These are phyloP conservation scores for Cirrhinus molitorella DNA, from an alignment of 2,797 vertebrate species.

Conservation along the genomic window DNA sequence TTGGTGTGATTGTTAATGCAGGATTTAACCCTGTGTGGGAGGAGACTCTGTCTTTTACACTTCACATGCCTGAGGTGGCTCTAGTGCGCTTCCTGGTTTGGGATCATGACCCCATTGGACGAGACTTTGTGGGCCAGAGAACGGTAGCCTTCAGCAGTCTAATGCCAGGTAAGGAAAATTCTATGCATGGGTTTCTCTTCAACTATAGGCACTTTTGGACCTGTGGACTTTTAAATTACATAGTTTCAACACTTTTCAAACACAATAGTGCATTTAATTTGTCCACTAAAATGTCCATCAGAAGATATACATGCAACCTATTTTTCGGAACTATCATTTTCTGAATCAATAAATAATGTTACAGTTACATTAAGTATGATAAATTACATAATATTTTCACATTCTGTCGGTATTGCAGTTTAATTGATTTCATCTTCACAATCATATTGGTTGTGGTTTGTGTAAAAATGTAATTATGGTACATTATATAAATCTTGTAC, in stretches of 20 bases:
- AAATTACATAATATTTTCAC: neutral
- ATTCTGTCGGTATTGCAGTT: neutral
- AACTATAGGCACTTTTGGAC: neutral
- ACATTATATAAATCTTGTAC: neutral
- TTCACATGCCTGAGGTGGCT: constrained; percentile 96
- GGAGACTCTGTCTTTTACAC: constrained; percentile 94
- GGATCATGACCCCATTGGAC: constrained; percentile 97
- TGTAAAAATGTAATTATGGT: neutral
- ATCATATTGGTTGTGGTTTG: neutral
- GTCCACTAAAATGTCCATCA: neutral
- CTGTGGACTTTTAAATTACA: neutral
- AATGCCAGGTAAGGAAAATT: constrained; percentile 84
- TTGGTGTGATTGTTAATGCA: constrained; percentile 60
- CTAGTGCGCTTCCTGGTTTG: constrained; percentile 97
- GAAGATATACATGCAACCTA: neutral
- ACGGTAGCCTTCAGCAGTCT: constrained; percentile 96
- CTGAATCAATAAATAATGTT: neutral
- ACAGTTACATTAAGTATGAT: neutral
- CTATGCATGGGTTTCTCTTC: neutral
- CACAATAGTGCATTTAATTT: neutral
- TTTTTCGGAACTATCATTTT: neutral
- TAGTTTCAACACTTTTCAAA: neutral
- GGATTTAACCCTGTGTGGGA: constrained; percentile 99
- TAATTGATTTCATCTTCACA: neutral
- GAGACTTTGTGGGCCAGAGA: constrained; percentile 97